Evolutionary conservation across 2,888 invertebrate genomes (phyloP), one percentile per base, ranked within the genome.

Genomic region (Tridacna crocea): DNA sequence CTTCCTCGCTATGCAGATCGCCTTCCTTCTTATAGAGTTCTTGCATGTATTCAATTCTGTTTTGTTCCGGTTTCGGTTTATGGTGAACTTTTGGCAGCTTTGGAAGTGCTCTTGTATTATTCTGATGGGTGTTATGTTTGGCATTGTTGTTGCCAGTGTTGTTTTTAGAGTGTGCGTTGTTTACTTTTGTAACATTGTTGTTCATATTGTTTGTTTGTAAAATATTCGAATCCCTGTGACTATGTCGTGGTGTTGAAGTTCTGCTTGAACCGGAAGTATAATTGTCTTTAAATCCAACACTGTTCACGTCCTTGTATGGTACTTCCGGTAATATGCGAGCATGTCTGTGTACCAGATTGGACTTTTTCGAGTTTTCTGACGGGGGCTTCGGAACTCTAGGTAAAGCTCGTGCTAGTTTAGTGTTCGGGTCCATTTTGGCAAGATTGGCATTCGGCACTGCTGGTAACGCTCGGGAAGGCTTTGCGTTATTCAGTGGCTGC

Each of bases 321-420:
- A 85, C 81, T 68, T 84, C 82, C 55, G 86, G 86, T 22, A 86
- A 58, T 46, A 75, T 73, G 17, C 83, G 66, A 22, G 70, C 82
- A 51, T 78, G 77, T 19, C 80, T 66, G n/a, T 79, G 70, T 10
- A 74, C 26, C 13, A 68, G 48, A 48, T 65, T 75, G 2, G 72
- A 46, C 10, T 79, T 63, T 60, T 86, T 86, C 24, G 36, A 11
- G 72, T 83, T 85, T 61, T 79, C 84, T 19, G 82, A 75, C 27
- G 78, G 72, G 15, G 81, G 84, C 51, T 86, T 86, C 0, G 88
- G 88, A n/a, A 84, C 88, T 73, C 86, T 80, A 24, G 88, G 88
- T 26, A 88, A 75, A 73, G 88, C 86, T 70, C 88, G 66, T 0
- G 82, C 66, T 13, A 75, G 72, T 73, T 87, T 87, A n/a, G 76